phyloP scores from a whole-genome alignment of 2,888 invertebrate genomes.

The Tortrix viridana region DNA sequence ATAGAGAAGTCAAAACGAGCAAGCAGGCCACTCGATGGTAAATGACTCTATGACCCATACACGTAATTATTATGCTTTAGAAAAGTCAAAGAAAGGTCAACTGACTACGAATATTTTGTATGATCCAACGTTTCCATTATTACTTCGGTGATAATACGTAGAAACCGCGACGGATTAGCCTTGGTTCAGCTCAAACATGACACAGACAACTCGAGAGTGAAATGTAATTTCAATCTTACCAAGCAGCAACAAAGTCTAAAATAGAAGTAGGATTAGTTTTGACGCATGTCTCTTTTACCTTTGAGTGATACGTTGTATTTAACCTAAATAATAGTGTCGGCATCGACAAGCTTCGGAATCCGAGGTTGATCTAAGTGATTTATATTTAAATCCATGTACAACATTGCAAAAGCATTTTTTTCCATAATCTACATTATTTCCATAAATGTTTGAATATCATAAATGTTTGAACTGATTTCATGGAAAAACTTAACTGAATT shows the following conservation, averaged over 20 bases:
- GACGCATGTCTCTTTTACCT: background rate
- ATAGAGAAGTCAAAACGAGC: too few relatives aligned
- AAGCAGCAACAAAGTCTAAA: background rate
- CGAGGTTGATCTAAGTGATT: constrained; percentile 17
- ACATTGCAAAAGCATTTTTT: too few relatives aligned
- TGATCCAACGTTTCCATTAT: background rate
- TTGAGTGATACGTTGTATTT: background rate
- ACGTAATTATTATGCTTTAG: too few relatives aligned
- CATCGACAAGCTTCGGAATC: constrained; percentile 24
- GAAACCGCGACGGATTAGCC: constrained; percentile 21
- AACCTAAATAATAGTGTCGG: constrained; percentile 25
- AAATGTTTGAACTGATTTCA: too few relatives aligned
- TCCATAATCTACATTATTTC: too few relatives aligned
- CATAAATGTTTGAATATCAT: too few relatives aligned
- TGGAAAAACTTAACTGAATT: too few relatives aligned
- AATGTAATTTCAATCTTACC: too few relatives aligned
- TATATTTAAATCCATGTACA: too few relatives aligned
- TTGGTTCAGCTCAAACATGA: constrained; percentile 18
- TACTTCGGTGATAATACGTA: background rate
- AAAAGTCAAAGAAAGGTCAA: background rate
- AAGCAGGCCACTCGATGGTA: too few relatives aligned
- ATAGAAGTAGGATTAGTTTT: background rate
- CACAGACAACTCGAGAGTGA: constrained; percentile 6
- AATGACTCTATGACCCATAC: too few relatives aligned
- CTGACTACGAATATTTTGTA: background rate